Evolutionary conservation across 1,140 invertebrate genomes (phyloP).

Genomic region (Panagrolaimus sp.): DNA sequence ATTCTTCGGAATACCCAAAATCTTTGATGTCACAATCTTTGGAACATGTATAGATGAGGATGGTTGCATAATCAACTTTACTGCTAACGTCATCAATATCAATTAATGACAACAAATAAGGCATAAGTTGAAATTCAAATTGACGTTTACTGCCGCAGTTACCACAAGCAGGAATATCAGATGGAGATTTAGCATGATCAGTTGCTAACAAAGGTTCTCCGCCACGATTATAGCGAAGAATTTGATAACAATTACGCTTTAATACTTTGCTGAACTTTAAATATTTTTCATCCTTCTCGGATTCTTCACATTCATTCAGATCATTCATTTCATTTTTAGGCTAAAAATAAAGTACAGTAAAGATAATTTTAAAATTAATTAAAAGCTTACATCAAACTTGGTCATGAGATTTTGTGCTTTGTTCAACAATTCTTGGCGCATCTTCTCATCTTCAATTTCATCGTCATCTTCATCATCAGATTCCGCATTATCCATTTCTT

Average conservation of each 20-base stretch:
- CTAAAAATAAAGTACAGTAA: background rate
- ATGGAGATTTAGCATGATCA: constrained; percentile 49
- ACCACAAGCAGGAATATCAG: constrained; percentile 70
- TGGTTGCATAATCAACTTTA: constrained; percentile 80
- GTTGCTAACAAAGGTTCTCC: constrained; percentile 74
- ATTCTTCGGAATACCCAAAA: constrained; percentile 71
- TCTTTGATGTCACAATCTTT: constrained; percentile 69
- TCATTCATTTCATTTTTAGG: constrained; percentile 15
- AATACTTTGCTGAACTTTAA: constrained; percentile 25
- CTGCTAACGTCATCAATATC: constrained; percentile 69
- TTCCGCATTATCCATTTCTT: constrained; percentile 26
- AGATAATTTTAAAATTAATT: background rate
- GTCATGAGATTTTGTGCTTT: constrained; percentile 17
- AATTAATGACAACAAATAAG: constrained; percentile 73
- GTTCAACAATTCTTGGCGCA: constrained; percentile 32
- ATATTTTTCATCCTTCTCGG: constrained; percentile 27
- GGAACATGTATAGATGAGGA: constrained; percentile 78
- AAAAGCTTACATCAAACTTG: constrained; percentile 10
- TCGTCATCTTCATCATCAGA: constrained; percentile 53
- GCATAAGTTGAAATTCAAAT: constrained; percentile 92
- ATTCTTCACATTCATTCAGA: constrained; percentile 28
- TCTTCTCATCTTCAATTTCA: constrained; percentile 59
- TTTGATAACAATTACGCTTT: constrained; percentile 52
- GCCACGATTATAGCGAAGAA: constrained; percentile 75
- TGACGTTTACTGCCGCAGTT: constrained; percentile 70